Evolutionary conservation across 1,140 invertebrate genomes (phyloP).

Genomic region (Anastatus disparis): DNA sequence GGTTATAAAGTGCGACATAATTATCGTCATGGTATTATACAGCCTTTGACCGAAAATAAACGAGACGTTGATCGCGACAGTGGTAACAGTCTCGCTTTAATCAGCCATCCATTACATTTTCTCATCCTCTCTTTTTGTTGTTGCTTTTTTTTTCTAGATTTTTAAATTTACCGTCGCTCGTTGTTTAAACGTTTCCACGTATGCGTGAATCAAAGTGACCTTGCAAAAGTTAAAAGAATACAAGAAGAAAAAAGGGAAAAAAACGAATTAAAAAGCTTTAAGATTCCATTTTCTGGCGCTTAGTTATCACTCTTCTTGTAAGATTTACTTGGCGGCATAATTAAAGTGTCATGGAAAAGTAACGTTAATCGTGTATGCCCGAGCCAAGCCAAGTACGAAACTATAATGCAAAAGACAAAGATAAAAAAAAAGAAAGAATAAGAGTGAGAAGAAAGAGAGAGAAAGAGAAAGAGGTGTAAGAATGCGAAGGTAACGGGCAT

Average conservation of each 20-base stretch:
- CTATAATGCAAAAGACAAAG: too few species aligned
- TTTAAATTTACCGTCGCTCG: too few species aligned
- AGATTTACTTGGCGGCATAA: conserved; percentile 63
- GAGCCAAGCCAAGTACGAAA: too few species aligned
- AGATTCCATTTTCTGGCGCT: too few species aligned
- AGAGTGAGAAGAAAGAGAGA: neutral
- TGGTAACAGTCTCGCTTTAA: conserved; percentile 43
- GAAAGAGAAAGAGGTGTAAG: conserved; percentile 51
- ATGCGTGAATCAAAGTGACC: neutral
- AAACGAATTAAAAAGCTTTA: neutral
- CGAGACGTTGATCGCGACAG: conserved; percentile 13
- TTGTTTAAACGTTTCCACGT: too few species aligned
- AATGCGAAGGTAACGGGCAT: conserved; percentile 58
- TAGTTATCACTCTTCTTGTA: conserved; percentile 46
- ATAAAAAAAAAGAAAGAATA: too few species aligned
- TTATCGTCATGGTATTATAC: too few species aligned
- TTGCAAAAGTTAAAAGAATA: neutral
- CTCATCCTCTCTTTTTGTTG: neutral
- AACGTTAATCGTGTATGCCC: conserved; percentile 57
- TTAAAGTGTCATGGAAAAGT: conserved; percentile 63
- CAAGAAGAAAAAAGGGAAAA: neutral
- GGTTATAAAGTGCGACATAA: too few species aligned
- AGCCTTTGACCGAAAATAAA: neutral
- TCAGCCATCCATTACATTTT: neutral
- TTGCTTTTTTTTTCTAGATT: neutral